Conservation (phyloP, 1,140 invertebrate species). For the Bombus waltoni region DNA sequence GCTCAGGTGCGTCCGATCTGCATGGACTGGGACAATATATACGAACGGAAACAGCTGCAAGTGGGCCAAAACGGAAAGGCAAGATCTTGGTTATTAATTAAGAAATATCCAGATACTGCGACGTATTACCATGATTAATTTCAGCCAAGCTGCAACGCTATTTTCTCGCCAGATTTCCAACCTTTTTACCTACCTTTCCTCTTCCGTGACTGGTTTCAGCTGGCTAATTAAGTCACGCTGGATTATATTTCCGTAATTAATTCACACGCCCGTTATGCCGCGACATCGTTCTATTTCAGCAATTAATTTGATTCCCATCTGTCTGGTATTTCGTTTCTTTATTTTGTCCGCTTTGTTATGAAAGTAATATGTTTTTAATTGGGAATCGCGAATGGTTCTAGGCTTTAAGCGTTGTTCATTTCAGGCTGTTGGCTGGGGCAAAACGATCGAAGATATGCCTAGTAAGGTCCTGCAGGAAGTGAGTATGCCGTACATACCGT, state of each 20-base stretch:
- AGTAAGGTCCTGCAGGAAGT: constrained; percentile 53
- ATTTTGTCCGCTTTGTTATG: background rate
- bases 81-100: constrained; percentile 44
- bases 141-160: background rate
- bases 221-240: constrained; percentile 25
- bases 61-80: constrained; percentile 58
- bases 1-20: constrained; percentile 78
- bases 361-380: background rate
- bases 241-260: constrained; percentile 45
- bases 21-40: constrained; percentile 78
- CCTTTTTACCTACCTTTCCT: background rate
- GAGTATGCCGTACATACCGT: constrained; percentile 64
- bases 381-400: background rate
- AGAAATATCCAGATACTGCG: constrained; percentile 13
- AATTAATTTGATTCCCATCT: background rate
- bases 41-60: constrained; percentile 76
- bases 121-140: constrained; percentile 46
- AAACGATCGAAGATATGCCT: constrained; percentile 53
- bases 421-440: constrained; percentile 69
- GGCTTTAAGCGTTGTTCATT: constrained; percentile 6
- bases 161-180: constrained; percentile 7
- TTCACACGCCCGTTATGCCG: constrained; percentile 1
- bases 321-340: background rate
- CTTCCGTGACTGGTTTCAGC: background rate
- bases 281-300: background rate